These are phyloP conservation scores for Lerema accius DNA, from an alignment of 1,140 invertebrate species.

Conservation along the genomic window DNA sequence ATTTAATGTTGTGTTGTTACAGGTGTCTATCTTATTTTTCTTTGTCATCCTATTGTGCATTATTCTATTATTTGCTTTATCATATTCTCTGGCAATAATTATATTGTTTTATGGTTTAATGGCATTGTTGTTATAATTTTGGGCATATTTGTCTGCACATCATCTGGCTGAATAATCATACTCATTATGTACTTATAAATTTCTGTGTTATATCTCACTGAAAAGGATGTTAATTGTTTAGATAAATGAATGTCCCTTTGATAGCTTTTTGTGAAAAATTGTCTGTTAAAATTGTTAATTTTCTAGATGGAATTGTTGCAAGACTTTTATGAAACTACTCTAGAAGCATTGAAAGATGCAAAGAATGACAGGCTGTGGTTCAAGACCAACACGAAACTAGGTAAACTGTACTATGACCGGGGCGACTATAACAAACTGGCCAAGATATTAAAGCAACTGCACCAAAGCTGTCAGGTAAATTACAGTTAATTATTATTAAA, in stretches of 20 bases:
- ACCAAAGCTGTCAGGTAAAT: constrained; percentile 96
- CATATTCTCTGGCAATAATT: neutral
- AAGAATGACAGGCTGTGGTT: constrained; percentile 99
- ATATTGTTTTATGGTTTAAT: too few relatives aligned
- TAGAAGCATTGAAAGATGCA: constrained; percentile 98
- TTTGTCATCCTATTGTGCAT: neutral
- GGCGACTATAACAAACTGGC: constrained; percentile 97
- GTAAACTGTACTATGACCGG: constrained; percentile 98
- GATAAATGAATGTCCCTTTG: too few relatives aligned
- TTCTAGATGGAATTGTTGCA: constrained; percentile 98
- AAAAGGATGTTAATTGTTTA: too few relatives aligned
- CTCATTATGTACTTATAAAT: too few relatives aligned
- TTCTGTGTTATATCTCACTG: too few relatives aligned
- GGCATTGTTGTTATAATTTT: neutral
- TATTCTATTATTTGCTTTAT: neutral
- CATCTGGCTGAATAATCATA: neutral
- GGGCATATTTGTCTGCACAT: neutral
- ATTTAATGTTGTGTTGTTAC: constrained; percentile 8
- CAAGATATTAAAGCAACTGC: constrained; percentile 98
- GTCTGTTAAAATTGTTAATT: neutral
- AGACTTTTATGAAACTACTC: constrained; percentile 99
- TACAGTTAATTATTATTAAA: neutral
- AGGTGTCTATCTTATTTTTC: neutral
- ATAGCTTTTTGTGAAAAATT: too few relatives aligned
- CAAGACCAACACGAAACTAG: constrained; percentile 99